Evolutionary conservation across 2,797 vertebrate genomes (phyloP).

Genomic region (Cryptoprocta ferox): DNA sequence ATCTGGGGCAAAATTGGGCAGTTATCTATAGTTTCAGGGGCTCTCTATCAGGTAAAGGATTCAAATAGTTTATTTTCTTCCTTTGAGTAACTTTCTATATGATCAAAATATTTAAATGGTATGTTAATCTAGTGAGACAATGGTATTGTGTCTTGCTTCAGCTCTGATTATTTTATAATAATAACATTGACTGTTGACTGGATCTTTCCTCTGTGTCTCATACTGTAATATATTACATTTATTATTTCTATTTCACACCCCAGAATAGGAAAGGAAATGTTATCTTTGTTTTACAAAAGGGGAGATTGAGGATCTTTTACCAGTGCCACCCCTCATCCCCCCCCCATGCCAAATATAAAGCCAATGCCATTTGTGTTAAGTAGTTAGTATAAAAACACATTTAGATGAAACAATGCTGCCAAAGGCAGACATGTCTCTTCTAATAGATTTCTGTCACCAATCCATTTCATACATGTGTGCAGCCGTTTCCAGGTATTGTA

Average conservation of each 20-base stretch:
- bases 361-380: background rate
- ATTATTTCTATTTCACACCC: constrained; percentile 6
- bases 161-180: no score
- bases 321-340: background rate
- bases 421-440: background rate
- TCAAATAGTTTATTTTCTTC: constrained; percentile 7
- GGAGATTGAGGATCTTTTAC: background rate
- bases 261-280: background rate
- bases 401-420: background rate
- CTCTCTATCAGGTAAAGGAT: constrained; percentile 5
- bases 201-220: background rate
- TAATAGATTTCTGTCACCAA: background rate
- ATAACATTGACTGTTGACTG: background rate
- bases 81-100: background rate
- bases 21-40: background rate
- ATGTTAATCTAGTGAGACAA: background rate
- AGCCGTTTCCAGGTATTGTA: background rate
- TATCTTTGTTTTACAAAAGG: background rate
- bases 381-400: background rate
- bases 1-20: background rate
- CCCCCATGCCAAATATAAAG: background rate
- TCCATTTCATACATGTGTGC: background rate
- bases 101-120: background rate
- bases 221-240: background rate
- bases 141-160: background rate